Evolutionary conservation across 2,113 vertebrate genomes (phyloP).

Genomic region (Columba janthina): DNA sequence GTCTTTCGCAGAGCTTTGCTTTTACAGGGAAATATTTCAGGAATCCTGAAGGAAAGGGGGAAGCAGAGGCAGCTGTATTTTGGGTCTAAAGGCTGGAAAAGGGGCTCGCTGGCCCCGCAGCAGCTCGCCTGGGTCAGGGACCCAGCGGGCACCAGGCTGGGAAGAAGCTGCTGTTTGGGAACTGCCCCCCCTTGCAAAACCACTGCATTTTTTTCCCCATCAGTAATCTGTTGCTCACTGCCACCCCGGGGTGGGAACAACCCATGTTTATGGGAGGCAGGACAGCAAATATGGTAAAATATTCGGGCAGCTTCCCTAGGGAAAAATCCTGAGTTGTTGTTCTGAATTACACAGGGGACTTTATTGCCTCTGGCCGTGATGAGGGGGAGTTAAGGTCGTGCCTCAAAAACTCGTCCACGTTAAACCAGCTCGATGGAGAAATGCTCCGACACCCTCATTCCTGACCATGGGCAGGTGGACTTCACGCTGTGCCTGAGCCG

Average conservation of each 20-base stretch:
- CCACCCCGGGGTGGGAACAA: neutral
- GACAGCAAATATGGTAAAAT: conserved; percentile 49
- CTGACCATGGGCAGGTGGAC: accelerated
- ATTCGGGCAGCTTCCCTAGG: conserved; percentile 23
- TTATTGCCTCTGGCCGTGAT: accelerated
- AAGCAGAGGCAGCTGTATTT: neutral
- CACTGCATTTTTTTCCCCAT: conserved; percentile 5
- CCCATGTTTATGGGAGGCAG: neutral
- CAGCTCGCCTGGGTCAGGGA: neutral
- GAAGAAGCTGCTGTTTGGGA: neutral
- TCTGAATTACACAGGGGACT: neutral
- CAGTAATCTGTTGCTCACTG: conserved; percentile 8
- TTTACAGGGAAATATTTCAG: conserved; percentile 1
- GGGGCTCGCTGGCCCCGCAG: neutral
- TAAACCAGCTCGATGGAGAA: too few species aligned
- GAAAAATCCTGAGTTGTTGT: neutral
- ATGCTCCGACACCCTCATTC: too few species aligned
- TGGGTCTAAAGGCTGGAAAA: neutral
- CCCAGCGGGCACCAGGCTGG: neutral
- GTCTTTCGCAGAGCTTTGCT: conserved; percentile 6
- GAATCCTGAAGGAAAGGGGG: neutral
- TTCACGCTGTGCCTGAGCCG: neutral
- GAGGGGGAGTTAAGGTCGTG: neutral
- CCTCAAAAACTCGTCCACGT: neutral
- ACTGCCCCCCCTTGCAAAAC: conserved; percentile 2